Percentiles rank a stretch among this genome's conserved stretches.
Conservation (phyloP, 2,888 invertebrate species). For the Heliconius erato region DNA sequence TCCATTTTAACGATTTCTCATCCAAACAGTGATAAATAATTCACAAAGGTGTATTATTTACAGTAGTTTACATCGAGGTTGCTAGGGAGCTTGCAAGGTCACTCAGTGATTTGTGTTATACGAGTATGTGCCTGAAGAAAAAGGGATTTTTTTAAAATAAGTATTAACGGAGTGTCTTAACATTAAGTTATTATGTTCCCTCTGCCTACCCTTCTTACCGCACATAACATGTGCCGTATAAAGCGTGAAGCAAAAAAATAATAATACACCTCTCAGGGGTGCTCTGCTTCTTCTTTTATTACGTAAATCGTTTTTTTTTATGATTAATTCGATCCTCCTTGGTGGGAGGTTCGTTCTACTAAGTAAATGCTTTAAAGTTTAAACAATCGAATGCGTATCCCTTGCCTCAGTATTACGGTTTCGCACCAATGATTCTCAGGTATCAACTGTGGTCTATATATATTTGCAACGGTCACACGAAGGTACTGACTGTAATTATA, state of each 20-base stretch:
- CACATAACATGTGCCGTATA: no score
- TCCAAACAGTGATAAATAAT: neutral
- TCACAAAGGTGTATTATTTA: neutral
- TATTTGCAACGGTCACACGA: neutral
- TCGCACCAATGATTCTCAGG: neutral
- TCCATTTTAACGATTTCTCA: neutral
- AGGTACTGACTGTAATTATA: no score
- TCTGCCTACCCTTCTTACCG: no score
- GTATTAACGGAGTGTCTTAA: neutral
- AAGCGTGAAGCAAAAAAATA: no score
- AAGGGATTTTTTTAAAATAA: no score
- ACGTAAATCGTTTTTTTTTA: no score
- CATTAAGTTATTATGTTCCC: no score
- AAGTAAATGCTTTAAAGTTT: neutral
- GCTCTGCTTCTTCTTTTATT: no score
- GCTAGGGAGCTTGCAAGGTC: constrained; percentile 14
- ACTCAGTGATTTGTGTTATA: neutral
- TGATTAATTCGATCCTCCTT: no score
- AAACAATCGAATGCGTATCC: neutral
- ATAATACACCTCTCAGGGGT: no score
- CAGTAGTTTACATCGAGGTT: neutral
- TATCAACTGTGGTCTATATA: neutral
- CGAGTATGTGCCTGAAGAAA: neutral
- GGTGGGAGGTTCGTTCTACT: no score
- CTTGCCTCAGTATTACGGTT: neutral